Base-by-base conservation (phyloP, 2,888 invertebrate genomes). In the Caenorhabditis parvicauda region DNA sequence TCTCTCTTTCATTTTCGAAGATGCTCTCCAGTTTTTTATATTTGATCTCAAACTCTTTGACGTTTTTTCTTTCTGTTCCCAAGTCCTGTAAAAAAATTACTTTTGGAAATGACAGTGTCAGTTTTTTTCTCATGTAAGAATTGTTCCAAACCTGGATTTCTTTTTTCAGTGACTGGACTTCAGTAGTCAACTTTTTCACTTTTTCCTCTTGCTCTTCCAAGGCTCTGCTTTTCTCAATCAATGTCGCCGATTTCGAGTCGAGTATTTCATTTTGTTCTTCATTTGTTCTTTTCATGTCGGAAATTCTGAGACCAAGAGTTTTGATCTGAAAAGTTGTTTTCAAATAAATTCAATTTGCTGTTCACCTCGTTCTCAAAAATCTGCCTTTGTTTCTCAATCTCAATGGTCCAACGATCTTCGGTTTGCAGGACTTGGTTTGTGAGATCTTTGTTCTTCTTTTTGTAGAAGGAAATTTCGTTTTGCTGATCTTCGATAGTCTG, bases 341-440 rank as follows among this genome's bases (percentile, higher is more conserved):
- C 4, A 38, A 17, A 25, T 7, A 3, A 47, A 47, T 21, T 41
- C 19, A 32, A 21, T 46, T 27, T n/a, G n/a, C n/a, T n/a, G n/a
- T n/a, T 45, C 29, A 64, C 58, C 54, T 72, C 72, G 48, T 72
- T 72, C 37, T 72, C 72, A 52, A 72, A 72, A 41, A 70, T 72
- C 42, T 79, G 76, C 9, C 70, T 58, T 44, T 80, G 72, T 52
- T 76, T 76, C 53, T 81, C 81, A 46, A 81, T 77, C 51, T 81
- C 81, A 28, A 76, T 74, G 28, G 77, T 80, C 81, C 81, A 81
- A 12, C 81, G 67, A 47, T 81, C 80, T 48, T 81, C 81, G 1
- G 81, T 81, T 65, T 81, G 78, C 3, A 81, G 67, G 7, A 80
- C 72, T 52, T 81, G 79, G 25, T 80, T 76, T 5, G 78, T 78